A percentile compares a stretch with the other conserved stretches of the same genome.
Conservation (phyloP, 1,140 invertebrate genomes). For the Drosophila yakuba region DNA sequence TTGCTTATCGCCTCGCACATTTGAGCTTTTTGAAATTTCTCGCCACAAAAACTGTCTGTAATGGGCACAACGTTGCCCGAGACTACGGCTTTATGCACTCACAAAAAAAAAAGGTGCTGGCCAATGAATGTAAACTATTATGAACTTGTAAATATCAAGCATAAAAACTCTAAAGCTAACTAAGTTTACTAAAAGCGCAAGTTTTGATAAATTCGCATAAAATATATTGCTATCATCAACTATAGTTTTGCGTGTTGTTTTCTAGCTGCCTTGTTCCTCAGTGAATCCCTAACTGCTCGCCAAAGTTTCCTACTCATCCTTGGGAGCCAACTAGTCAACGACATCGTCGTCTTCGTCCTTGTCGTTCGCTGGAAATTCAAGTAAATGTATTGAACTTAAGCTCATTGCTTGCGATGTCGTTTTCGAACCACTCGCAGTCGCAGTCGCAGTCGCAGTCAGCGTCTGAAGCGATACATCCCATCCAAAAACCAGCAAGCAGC, state of each 20-base stretch:
- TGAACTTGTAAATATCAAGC: too few species aligned
- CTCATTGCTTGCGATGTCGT: constrained; percentile 77
- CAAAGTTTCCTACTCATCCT: constrained; percentile 25
- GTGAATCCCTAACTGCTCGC: too few species aligned
- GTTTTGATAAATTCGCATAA: too few species aligned
- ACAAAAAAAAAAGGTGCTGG: background rate
- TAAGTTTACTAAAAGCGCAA: background rate
- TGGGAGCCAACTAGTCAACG: constrained; percentile 73
- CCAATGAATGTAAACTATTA: too few species aligned
- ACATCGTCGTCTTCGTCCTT: constrained; percentile 56
- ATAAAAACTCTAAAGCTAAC: background rate
- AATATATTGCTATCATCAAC: too few species aligned
- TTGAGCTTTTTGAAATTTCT: constrained; percentile 73
- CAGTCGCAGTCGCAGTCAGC: constrained; percentile 32
- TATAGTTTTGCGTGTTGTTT: background rate
- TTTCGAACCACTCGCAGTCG: constrained; percentile 14
- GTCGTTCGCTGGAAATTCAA: constrained; percentile 72
- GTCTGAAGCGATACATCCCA: constrained; percentile 45
- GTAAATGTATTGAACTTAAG: constrained; percentile 83
- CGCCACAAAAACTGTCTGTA: constrained; percentile 58
- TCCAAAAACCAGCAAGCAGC: background rate
- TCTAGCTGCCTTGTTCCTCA: background rate
- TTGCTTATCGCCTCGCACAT: constrained; percentile 81
- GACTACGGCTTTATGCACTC: background rate
- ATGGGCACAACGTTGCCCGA: constrained; percentile 52